phyloP scores from a whole-genome alignment of 2,113 vertebrate species.

The Labeo catla region DNA sequence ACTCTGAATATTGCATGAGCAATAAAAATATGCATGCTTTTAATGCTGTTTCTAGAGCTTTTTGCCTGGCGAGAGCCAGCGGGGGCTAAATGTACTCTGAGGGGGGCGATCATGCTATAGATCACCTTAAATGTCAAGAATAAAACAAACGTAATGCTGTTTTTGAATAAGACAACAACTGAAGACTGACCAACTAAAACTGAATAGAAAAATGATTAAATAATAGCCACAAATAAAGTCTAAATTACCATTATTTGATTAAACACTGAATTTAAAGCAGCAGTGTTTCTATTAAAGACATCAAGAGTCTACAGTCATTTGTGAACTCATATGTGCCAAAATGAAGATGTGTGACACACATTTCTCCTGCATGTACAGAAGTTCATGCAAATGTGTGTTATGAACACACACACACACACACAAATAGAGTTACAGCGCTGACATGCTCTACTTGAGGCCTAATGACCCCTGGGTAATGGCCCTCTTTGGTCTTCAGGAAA shows the following conservation, averaged over 20 bases:
- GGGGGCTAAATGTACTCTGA: neutral
- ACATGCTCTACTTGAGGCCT: slow-evolving; percentile 79
- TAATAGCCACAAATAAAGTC: neutral
- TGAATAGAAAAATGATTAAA: neutral
- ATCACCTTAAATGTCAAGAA: slow-evolving; percentile 2
- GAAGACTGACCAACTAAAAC: neutral
- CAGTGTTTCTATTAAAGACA: neutral
- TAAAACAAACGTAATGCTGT: slow-evolving; percentile 7
- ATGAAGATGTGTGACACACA: neutral
- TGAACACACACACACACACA: slow-evolving; percentile 18
- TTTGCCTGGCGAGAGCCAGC: neutral
- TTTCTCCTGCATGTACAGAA: neutral
- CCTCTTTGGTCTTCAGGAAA: slow-evolving; percentile 77
- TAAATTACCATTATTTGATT: neutral
- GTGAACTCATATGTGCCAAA: neutral
- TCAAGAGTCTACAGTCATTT: neutral
- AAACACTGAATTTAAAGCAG: neutral
- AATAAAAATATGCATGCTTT: neutral
- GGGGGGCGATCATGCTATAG: slow-evolving; percentile 3
- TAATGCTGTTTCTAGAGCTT: neutral
- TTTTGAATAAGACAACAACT: neutral
- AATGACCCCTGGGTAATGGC: slow-evolving; percentile 81
- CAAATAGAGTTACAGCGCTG: slow-evolving; percentile 71
- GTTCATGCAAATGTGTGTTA: slow-evolving; percentile 5
- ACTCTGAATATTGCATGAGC: slow-evolving; percentile 19